Conservation (phyloP, 2,113 vertebrate genomes). For the Lipophrys pholis region DNA sequence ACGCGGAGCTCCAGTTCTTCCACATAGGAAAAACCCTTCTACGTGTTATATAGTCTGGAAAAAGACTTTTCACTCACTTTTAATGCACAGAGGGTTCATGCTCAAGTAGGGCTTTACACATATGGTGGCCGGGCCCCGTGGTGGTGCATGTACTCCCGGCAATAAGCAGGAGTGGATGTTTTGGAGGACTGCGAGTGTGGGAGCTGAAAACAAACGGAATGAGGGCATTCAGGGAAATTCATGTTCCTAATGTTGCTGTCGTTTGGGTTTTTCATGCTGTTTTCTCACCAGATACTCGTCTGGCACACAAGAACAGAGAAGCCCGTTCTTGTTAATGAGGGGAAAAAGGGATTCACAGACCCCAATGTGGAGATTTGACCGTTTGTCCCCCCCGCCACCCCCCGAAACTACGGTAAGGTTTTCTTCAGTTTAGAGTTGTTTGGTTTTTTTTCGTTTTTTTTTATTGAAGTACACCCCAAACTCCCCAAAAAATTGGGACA, state of each 20-base stretch:
- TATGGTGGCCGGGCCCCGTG: slow-evolving; percentile 7
- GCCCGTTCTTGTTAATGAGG: slow-evolving; percentile 96
- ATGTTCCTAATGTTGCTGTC: slow-evolving; percentile 44
- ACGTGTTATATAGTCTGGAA: slow-evolving; percentile 7
- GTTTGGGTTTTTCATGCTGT: slow-evolving; percentile 38
- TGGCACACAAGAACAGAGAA: slow-evolving; percentile 99
- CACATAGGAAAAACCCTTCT: background rate
- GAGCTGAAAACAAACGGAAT: slow-evolving; percentile 30
- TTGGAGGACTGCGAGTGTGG: slow-evolving; percentile 39
- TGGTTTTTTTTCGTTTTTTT: too few species aligned
- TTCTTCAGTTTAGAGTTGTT: background rate
- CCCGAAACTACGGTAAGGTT: slow-evolving; percentile 53
- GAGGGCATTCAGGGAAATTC: slow-evolving; percentile 45
- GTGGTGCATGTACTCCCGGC: slow-evolving; percentile 1
- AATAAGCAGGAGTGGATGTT: slow-evolving; percentile 33
- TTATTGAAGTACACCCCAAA: too few species aligned
- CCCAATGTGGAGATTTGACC: slow-evolving; percentile 96
- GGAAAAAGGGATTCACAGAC: slow-evolving; percentile 98
- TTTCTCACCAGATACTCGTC: slow-evolving; percentile 90
- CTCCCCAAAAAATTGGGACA: slow-evolving; percentile 5
- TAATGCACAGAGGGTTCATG: slow-evolving; percentile 47
- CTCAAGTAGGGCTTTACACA: slow-evolving; percentile 58
- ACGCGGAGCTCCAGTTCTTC: background rate
- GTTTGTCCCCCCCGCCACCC: background rate
- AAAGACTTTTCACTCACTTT: slow-evolving; percentile 25